Evolutionary conservation across 2,888 invertebrate genomes (phyloP), one percentile per base, ranked within the genome.

Genomic region (Ditylenchus weischeri): DNA sequence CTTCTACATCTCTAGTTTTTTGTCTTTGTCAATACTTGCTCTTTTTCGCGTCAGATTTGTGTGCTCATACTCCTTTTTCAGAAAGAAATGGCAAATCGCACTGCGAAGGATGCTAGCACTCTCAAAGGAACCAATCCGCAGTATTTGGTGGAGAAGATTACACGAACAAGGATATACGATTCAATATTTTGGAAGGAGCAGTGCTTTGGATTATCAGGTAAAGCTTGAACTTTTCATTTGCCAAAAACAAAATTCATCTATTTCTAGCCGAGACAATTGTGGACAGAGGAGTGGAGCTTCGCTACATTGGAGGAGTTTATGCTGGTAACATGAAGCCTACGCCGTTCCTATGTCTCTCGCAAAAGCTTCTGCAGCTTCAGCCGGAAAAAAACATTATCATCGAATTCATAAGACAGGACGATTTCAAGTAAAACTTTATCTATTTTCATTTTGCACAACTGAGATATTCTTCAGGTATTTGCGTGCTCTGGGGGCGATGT

Each of bases 171-270:
- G 71, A 94, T 99, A 73, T 98, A 98, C 85, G 98, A 99, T 84
- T 93, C 92, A 4, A 91, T 93, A 87, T 99, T 92, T 84, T 99
- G 98, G 98, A 99, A 99, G 83, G 98, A 99, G 88, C 93, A 96
- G 89, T 99, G 98, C 86, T 99, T 99, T 83, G 98, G 96, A 0
- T 86, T 99, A 4, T 71, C 79, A 29, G 77, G 78, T 77, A 57
- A 13, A 51, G 13, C 62, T 49, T 6, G 47, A 35, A 0, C 4
- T 15, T 65, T 64, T 54, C 35, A 18, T 6, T 21, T 43, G 38
- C 18, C 0, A 13, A 18, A 15, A 29, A 43, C 15, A 8, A 43
- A 19, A 23, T 62, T 49, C 23, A 49, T 21, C 6, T 66, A 3
- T 63, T 84, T 83, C 62, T 78, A 75, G 96, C 96, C 13, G 98